Conservation (phyloP, 2,888 invertebrate genomes). For the Xanthostigma xanthostigma region DNA sequence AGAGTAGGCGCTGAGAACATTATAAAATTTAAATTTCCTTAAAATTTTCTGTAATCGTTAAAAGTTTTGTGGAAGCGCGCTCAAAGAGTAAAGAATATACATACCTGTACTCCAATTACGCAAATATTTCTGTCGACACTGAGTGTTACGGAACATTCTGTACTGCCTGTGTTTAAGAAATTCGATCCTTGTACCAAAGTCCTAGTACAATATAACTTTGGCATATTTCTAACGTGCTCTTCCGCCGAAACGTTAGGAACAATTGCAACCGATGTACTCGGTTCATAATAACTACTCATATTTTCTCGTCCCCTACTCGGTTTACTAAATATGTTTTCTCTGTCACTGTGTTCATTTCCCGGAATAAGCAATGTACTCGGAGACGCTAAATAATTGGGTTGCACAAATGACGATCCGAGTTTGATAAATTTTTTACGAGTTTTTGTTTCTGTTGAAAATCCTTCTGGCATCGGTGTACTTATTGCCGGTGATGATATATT, state of each 20-base stretch:
- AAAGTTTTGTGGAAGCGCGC: no score
- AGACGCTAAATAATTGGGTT: not conserved
- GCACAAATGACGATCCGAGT: not conserved
- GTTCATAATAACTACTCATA: not conserved
- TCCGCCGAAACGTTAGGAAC: not conserved
- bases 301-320: not conserved
- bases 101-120: constrained; percentile 52
- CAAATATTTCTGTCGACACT: constrained; percentile 69
- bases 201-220: constrained; percentile 54
- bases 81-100: not conserved
- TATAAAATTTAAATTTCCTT: no score
- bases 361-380: not conserved
- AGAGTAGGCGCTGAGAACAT: no score
- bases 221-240: constrained; percentile 7
- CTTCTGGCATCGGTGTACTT: constrained; percentile 57
- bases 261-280: not conserved
- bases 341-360: not conserved
- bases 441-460: constrained; percentile 45
- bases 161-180: constrained; percentile 56
- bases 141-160: constrained; percentile 67
- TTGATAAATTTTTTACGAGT: constrained; percentile 28
- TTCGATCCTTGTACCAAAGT: constrained; percentile 51
- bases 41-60: no score
- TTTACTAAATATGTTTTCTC: not conserved
- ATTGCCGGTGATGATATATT: constrained; percentile 59